Percentiles rank a stretch among this genome's conserved stretches.
These are phyloP conservation scores for Penaeus indicus DNA, from an alignment of 1,140 invertebrate genomes.

Conservation along the genomic window DNA sequence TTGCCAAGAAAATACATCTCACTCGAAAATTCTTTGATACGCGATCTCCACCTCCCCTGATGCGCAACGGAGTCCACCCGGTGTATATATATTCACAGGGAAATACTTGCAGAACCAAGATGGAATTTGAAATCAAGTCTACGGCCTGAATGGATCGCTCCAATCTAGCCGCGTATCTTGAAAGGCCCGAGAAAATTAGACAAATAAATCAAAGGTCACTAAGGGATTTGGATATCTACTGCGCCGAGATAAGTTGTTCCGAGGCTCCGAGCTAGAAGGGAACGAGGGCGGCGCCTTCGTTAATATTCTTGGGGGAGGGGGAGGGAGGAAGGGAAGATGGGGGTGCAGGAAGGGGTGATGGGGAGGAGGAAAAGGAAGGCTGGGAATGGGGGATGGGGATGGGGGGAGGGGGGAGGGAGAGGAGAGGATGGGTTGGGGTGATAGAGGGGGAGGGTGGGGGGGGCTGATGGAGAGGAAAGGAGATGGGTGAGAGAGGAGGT, in stretches of 20 bases:
- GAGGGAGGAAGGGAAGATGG: not conserved
- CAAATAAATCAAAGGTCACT: slow-evolving; percentile 25
- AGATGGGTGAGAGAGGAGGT: too few relatives aligned
- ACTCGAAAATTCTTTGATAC: too few relatives aligned
- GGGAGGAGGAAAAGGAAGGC: slow-evolving; percentile 15
- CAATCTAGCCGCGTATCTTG: slow-evolving; percentile 7
- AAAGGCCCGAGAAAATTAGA: slow-evolving; percentile 33
- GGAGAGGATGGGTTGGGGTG: not conserved
- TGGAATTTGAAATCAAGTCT: too few relatives aligned
- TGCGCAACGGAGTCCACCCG: too few relatives aligned
- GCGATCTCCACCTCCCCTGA: too few relatives aligned
- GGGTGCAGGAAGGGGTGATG: not conserved
- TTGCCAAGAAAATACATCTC: too few relatives aligned
- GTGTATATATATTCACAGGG: too few relatives aligned
- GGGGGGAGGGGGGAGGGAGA: not conserved
- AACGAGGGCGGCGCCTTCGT: too few relatives aligned
- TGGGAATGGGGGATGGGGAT: not conserved
- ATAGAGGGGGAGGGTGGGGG: not conserved
- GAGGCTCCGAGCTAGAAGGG: not conserved
- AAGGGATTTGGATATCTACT: slow-evolving; percentile 27
- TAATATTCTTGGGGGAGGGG: not conserved
- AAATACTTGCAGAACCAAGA: too few relatives aligned
- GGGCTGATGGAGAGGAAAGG: not conserved
- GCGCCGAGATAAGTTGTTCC: not conserved
- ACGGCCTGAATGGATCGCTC: slow-evolving; percentile 7